These are phyloP conservation scores for Amiota minor DNA, from an alignment of 2,888 invertebrate species.

Conservation along the genomic window DNA sequence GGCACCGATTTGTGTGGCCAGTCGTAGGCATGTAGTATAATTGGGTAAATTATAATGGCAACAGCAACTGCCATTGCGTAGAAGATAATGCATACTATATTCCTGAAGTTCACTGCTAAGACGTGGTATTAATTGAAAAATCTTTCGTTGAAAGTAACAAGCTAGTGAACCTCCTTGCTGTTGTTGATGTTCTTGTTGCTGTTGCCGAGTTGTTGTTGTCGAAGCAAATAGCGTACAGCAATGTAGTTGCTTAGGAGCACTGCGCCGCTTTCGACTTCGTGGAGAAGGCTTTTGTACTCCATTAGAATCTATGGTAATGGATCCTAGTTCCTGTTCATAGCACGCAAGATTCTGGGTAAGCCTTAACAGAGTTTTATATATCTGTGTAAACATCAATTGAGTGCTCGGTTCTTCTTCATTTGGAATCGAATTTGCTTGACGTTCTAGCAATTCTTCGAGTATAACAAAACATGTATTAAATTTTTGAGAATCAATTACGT, in stretches of 20 bases:
- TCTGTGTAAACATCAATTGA: constrained; percentile 49
- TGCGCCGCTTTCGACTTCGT: constrained; percentile 45
- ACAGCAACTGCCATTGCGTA: constrained; percentile 69
- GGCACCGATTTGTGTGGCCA: constrained; percentile 51
- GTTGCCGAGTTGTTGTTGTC: too few relatives aligned
- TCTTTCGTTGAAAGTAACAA: constrained; percentile 69
- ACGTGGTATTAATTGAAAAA: constrained; percentile 61
- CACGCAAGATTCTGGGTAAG: constrained; percentile 65
- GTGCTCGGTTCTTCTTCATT: constrained; percentile 1
- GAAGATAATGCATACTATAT: constrained; percentile 61
- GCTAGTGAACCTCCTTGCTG: constrained; percentile 52
- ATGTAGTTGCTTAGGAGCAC: constrained; percentile 57
- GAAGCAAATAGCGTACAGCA: constrained; percentile 41
- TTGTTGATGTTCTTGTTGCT: constrained; percentile 35
- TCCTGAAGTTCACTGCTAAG: constrained; percentile 60
- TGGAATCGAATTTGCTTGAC: constrained; percentile 31
- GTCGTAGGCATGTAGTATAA: constrained; percentile 58
- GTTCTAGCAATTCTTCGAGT: constrained; percentile 52
- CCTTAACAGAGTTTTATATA: constrained; percentile 62
- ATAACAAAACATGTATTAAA: constrained; percentile 63
- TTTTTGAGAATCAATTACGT: constrained; percentile 60
- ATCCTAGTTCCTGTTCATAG: constrained; percentile 54
- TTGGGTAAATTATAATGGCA: constrained; percentile 67
- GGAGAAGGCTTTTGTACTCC: constrained; percentile 46
- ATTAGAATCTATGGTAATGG: constrained; percentile 49